These are phyloP conservation scores for Nebria ingens DNA, from an alignment of 1,140 invertebrate species.

Conservation along the genomic window DNA sequence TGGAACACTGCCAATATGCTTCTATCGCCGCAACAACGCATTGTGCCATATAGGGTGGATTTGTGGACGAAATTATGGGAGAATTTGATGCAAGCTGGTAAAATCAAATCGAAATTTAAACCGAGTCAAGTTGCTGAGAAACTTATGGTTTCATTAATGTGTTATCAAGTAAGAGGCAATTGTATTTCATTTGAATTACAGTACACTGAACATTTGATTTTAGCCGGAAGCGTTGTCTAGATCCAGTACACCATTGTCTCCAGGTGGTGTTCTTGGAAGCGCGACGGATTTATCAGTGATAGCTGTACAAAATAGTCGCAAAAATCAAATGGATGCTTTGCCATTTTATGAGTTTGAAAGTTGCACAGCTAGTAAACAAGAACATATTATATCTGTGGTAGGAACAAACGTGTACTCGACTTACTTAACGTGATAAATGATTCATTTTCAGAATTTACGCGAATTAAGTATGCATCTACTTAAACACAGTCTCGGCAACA, in stretches of 20 bases:
- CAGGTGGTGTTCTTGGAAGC: constrained; percentile 42
- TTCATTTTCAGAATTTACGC: constrained; percentile 52
- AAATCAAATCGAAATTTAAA: constrained; percentile 50
- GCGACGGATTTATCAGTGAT: constrained; percentile 39
- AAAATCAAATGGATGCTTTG: constrained; percentile 41
- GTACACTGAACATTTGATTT: constrained; percentile 12
- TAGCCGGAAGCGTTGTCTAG: constrained; percentile 73
- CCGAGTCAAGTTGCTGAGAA: constrained; percentile 62
- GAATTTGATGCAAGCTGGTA: constrained; percentile 43
- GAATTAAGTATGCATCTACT: constrained; percentile 72
- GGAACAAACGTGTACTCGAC: background rate
- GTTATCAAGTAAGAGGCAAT: constrained; percentile 52
- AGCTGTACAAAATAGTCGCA: constrained; percentile 27
- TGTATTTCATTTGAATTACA: background rate
- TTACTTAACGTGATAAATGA: background rate
- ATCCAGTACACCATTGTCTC: constrained; percentile 71
- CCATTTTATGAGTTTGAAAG: constrained; percentile 76
- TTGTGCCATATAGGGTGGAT: constrained; percentile 66
- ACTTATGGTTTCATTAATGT: constrained; percentile 62
- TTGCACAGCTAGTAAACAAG: constrained; percentile 75
- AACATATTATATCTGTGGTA: constrained; percentile 75
- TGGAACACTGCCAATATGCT: constrained; percentile 75
- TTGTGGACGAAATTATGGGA: constrained; percentile 76
- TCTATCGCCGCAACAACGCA: constrained; percentile 65
- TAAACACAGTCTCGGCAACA: constrained; percentile 46